Evolutionary conservation across 1,140 invertebrate species (phyloP), one percentile per base, ranked within the genome.

Genomic region (Drosophila pseudoananassae): DNA sequence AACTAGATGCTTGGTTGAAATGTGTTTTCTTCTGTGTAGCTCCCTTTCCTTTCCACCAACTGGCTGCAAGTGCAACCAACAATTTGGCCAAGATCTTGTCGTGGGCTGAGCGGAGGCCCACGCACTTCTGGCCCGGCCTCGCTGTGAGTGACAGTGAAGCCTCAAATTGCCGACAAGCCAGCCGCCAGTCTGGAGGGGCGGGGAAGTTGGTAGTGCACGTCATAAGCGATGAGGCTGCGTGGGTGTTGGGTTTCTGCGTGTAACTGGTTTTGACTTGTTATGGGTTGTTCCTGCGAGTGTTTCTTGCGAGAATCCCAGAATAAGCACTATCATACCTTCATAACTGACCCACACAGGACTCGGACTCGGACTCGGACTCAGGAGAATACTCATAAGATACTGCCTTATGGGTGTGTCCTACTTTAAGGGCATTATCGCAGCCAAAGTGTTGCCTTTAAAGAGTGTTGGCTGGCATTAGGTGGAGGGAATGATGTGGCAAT

Each of bases 161-260:
- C 82, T 85, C 82, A 85, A 85, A 85, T 81, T 74, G 82, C 64
- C 57, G 81, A 81, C 77, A 85, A 70, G 59, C 63, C 58, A 74
- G 71, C 49, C 40, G 45, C 69, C 40, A 69, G 75, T 29, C 20
- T 20, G 50, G 58, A 29, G 15, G 29, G 9, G 27, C 12, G 49
- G 7, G 9, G 23, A 31, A 68, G 47, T 69, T 70, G 66, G 50
- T 56, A 56, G 65, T 70, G 66, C 66, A 69, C 56, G 64, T 69
- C 64, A 69, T 70, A 70, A 69, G 25, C 63, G 33, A 47, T 10
- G 29, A 53, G 29, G 23, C 45, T 70, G 66, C 66, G 51, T 69
- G 69, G 66, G 66, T 43, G 66, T 66, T 43, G 58, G 20, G 23
- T 55, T 68, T 45, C 64, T 14, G 63, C 65, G 23, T 70, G 63